Base-by-base conservation (phyloP, 64 coral and sea anemone species). In the Montipora cactus region DNA sequence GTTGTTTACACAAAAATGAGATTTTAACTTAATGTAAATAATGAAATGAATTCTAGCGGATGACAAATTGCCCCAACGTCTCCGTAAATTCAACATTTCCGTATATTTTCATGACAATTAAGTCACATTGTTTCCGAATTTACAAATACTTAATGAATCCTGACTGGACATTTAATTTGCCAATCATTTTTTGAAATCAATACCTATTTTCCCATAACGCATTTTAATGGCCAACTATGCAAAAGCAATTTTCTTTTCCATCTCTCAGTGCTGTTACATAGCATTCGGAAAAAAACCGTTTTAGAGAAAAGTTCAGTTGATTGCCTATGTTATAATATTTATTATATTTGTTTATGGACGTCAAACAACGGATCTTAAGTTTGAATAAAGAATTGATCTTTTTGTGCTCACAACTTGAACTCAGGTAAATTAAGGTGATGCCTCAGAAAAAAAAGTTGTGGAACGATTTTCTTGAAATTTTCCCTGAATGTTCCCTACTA, bases 81-180 rank as follows among this genome's bases (percentile, higher is more conserved):
- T 46, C 58, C 25, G 59, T 66, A 67, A 67, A 1, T 83, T 83
- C 18, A 53, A 81, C 61, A 44, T 83, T 13, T 7, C 28, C 16
- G 46, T 48, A 67, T 59, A 84, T 69, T 84, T 67, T 52, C 80
- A 62, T 15, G 53, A 45, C 16, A 12, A 62, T 64, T 23, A 25
- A 82, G 5, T 28, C 55, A 44, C 21, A 18, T 44, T 84, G 81
- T 84, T 84, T 84, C 25, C 81, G 61, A 83, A 83, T 83, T 83
- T 22, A 83, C 80, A 83, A 82, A 83, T 66, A 62, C 80, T 64
- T 64, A 66, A 66, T 64, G 80, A 64, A 83, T 83, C 19, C 80
- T 83, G 12, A 67, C 80, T 83, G 80, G 25, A 83, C 59, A 67
- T 83, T 64, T 23, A 64, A 83, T 44, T 61, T 81, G 12, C 79